Conservation (phyloP, 2,113 vertebrate genomes). For the Steatornis caripensis region DNA sequence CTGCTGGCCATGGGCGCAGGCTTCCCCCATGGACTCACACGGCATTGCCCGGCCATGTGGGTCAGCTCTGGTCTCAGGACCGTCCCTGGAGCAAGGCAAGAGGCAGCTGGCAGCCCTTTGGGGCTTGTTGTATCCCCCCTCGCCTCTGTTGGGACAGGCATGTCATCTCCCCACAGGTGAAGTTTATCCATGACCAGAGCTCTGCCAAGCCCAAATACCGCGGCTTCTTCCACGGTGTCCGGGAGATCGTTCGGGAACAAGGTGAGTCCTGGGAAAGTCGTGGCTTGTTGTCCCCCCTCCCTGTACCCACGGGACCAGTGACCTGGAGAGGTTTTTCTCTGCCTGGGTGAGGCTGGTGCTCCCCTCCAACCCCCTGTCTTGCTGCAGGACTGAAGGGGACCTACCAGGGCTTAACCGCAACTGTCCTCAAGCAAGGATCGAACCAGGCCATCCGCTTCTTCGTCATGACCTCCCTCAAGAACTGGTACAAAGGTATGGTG, state of each 20-base stretch:
- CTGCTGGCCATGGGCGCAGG: background rate
- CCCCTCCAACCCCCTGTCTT: background rate
- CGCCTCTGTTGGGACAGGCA: background rate
- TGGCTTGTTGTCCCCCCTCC: background rate
- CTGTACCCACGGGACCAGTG: background rate
- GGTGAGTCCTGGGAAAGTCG: conserved; percentile 60
- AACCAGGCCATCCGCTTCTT: conserved; percentile 97
- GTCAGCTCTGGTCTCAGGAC: background rate
- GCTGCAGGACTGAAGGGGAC: conserved; percentile 87
- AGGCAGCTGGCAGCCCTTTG: rapidly evolving
- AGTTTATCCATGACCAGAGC: conserved; percentile 95
- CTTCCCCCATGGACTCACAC: rapidly evolving
- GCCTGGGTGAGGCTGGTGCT: background rate
- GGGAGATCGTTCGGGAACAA: conserved; percentile 86
- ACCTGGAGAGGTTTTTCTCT: background rate
- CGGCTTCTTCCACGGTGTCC: conserved; percentile 91
- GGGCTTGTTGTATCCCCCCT: background rate
- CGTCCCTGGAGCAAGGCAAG: background rate
- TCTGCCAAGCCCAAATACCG: conserved; percentile 89
- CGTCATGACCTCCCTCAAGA: conserved; percentile 92
- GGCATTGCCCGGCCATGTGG: rapidly evolving
- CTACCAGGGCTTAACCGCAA: conserved; percentile 92
- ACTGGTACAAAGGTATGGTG: conserved; percentile 91
- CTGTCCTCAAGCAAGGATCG: conserved; percentile 92
- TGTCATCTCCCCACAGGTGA: conserved; percentile 75